Conservation (phyloP, 2,113 vertebrate species). For the Pardalotus punctatus region DNA sequence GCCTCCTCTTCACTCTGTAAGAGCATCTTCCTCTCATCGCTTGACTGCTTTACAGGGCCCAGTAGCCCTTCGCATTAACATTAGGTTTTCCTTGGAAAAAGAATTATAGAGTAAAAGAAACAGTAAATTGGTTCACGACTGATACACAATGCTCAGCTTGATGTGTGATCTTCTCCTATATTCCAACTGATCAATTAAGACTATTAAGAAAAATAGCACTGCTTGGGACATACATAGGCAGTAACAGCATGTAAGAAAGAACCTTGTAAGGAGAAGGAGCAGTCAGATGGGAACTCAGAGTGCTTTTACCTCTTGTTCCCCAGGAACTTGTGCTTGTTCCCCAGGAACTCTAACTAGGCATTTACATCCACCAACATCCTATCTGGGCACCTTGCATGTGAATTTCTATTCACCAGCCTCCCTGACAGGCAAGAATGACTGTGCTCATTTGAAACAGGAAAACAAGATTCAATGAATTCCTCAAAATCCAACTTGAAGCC, state of each 20-base stretch:
- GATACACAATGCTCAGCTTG: neutral
- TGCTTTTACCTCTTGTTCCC: neutral
- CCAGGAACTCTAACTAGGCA: neutral
- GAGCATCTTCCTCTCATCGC: accelerated
- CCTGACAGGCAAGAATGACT: neutral
- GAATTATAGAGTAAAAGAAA: neutral
- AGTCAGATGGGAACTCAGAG: neutral
- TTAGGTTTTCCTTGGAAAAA: neutral
- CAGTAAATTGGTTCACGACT: neutral
- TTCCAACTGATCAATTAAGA: neutral
- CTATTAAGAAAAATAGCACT: neutral
- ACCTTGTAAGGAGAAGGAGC: neutral
- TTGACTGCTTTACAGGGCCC: neutral
- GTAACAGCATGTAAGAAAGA: neutral
- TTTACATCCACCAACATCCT: neutral
- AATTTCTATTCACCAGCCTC: neutral
- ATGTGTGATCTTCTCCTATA: neutral
- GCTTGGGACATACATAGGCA: neutral
- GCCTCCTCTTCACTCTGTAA: neutral
- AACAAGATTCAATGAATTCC: neutral
- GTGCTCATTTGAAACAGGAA: neutral
- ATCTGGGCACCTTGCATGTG: neutral
- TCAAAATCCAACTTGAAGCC: neutral
- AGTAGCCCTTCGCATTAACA: neutral
- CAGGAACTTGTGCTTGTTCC: neutral